Conservation (phyloP, 2,888 invertebrate genomes). For the Philonicus albiceps region DNA sequence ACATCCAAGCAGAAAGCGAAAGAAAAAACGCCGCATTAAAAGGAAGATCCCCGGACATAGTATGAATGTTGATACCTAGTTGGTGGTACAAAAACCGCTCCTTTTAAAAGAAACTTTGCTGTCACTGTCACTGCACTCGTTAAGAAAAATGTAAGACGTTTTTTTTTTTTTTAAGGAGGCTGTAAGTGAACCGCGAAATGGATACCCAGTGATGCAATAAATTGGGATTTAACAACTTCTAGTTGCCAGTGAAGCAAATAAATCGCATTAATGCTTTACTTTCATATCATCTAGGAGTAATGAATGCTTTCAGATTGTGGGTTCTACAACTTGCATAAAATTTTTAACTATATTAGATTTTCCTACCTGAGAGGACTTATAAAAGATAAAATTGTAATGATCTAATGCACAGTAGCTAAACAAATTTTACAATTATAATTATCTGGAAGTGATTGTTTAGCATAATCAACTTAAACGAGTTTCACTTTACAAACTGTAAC, state of each 20-base stretch:
- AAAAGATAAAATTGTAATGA: no score
- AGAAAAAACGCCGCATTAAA: neutral
- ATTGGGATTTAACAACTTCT: neutral
- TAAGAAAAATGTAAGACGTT: neutral
- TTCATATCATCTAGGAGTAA: neutral
- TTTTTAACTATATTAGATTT: neutral
- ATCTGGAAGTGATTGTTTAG: no score
- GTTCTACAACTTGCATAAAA: neutral
- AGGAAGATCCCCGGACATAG: neutral
- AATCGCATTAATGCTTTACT: neutral
- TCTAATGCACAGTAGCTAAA: no score
- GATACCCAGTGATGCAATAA: neutral
- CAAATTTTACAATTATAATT: no score
- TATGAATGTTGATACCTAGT: neutral
- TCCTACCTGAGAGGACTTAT: neutral
- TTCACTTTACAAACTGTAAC: no score
- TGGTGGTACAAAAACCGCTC: neutral
- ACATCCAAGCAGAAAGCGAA: neutral
- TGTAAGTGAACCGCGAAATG: neutral
- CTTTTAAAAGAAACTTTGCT: neutral
- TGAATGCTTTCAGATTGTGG: neutral
- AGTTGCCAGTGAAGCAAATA: neutral
- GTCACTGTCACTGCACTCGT: neutral
- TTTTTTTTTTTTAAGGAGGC: neutral
- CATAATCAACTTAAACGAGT: no score